These are phyloP conservation scores for Lagocephalus sceleratus DNA, from an alignment of 2,797 vertebrate genomes.

Conservation along the genomic window DNA sequence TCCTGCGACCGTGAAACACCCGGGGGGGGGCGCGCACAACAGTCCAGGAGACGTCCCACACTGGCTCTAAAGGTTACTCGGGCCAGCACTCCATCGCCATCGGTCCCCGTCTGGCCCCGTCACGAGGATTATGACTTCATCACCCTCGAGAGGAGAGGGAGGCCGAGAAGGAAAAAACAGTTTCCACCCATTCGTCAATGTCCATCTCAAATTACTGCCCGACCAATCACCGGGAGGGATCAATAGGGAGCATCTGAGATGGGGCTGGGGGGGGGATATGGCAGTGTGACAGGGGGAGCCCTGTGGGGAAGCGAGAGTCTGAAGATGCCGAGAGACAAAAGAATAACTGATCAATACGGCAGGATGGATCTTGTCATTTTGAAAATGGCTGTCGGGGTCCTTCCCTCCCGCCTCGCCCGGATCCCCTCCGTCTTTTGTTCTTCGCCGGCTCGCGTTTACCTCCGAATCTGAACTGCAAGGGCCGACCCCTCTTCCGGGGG, in stretches of 20 bases:
- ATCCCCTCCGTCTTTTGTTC: conserved; percentile 19
- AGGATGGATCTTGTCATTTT: conserved; percentile 84
- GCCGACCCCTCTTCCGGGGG: conserved; percentile 45
- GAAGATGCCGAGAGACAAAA: conserved; percentile 70
- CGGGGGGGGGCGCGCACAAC: conserved; percentile 33
- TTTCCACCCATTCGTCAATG: conserved; percentile 83
- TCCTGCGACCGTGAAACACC: conserved; percentile 38
- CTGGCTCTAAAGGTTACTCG: conserved; percentile 73
- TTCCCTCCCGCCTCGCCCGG: conserved; percentile 62
- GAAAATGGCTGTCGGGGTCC: conserved; percentile 70
- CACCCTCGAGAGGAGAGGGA: conserved; percentile 67
- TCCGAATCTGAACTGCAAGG: conserved; percentile 11
- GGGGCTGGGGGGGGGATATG: conserved; percentile 56
- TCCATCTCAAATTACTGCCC: conserved; percentile 82
- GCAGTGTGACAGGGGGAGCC: conserved; percentile 54
- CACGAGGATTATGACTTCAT: conserved; percentile 80
- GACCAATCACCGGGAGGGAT: conserved; percentile 85
- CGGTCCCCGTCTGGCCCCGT: conserved; percentile 72
- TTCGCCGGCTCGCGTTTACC: background rate
- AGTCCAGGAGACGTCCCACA: conserved; percentile 57
- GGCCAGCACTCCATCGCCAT: conserved; percentile 63
- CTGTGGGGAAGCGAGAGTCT: conserved; percentile 60
- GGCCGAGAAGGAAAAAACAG: conserved; percentile 78
- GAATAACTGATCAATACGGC: conserved; percentile 82
- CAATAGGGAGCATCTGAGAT: conserved; percentile 81